Conservation (phyloP, 2,113 vertebrate species). For the Platichthys stellatus region DNA sequence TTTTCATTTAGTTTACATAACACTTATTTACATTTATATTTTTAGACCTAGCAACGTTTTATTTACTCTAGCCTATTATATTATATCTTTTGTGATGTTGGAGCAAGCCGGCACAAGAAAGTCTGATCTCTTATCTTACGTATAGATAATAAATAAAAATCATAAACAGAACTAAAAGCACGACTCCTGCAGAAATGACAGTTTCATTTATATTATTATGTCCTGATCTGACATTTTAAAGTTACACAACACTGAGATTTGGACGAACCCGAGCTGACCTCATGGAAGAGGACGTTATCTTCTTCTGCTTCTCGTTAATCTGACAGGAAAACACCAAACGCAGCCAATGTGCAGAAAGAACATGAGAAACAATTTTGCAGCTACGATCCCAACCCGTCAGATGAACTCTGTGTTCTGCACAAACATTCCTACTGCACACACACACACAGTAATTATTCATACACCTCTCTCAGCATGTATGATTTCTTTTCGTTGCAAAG, state of each 20-base stretch:
- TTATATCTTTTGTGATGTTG: too few species aligned
- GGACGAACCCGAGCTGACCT: fast-evolving
- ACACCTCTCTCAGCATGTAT: too few species aligned
- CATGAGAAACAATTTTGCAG: background rate
- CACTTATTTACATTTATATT: too few species aligned
- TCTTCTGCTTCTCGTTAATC: constrained; percentile 16
- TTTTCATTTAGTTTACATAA: too few species aligned
- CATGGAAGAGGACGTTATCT: background rate
- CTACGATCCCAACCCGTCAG: background rate
- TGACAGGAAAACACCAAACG: background rate
- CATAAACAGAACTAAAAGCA: too few species aligned
- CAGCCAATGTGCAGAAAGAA: background rate
- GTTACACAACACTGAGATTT: constrained; percentile 9
- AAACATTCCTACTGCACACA: background rate
- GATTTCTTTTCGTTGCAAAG: too few species aligned
- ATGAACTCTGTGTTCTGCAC: background rate
- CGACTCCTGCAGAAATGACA: too few species aligned
- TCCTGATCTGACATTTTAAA: background rate
- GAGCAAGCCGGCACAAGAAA: too few species aligned
- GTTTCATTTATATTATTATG: background rate
- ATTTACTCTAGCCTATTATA: too few species aligned
- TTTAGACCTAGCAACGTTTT: too few species aligned
- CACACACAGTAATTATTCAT: background rate
- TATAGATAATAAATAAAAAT: too few species aligned
- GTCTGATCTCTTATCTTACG: too few species aligned